Evolutionary conservation across 35 echinoderm and acorn worm genomes (phyloP), one percentile per base, ranked within the genome.

Genomic region (Apostichopus californicus): DNA sequence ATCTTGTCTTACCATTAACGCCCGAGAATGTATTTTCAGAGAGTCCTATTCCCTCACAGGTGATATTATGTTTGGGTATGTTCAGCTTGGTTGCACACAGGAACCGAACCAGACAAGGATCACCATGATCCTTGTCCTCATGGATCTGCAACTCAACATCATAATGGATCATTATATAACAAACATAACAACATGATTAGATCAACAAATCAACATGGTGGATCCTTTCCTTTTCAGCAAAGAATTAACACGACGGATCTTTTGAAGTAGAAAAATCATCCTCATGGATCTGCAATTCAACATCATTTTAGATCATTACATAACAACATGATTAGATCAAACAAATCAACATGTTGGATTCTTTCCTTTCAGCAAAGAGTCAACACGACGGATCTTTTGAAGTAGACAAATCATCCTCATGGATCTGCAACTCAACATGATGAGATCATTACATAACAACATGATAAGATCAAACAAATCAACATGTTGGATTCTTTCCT

Each of bases 121-220:
- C 86, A 18, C 56, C 23, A 61, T 88, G 86, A 21, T 88, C 56
- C 86, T 71, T 88, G 60, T 88, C 86, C 58, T 77, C 89, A 78
- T 79, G 56, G 2, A 57, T 66, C 89, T 91, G 72, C 15, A 5
- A 12, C 11, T 60, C 58, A 60, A 60, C 11, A 60, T 60, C 7
- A 60, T 0, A 5, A 78, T 15, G 14, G 17, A 78, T 78, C 71
- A 78, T 24, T 46, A 78, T 25, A 25, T 25, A 25, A 25, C 24
- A 25, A 25, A 25, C 20, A 78, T 21, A 21, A 78, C 8, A 24
- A 46, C 28, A 34, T 34, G 28, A 34, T 34, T 0, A 34, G 28
- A 34, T 34, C 28, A 34, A 34, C 28, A 34, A 34, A 1, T 34
- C 28, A 34, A 34, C 2, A 2, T 34, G 28, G 28, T 34, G 28